Evolutionary conservation across 2,888 invertebrate species (phyloP).

Genomic region (Microctonus hyperodae): DNA sequence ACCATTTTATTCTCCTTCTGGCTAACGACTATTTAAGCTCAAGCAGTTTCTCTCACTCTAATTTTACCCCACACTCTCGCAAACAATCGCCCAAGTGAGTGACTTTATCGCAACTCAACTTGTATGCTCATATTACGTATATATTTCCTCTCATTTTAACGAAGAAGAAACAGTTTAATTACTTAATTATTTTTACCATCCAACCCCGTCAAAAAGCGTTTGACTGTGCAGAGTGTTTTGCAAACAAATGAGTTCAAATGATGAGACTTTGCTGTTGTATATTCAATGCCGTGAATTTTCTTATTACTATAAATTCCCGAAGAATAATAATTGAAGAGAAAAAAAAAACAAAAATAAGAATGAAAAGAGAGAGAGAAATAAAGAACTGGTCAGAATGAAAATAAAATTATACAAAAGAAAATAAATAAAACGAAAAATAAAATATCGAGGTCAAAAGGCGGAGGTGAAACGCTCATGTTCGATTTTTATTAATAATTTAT

Average conservation of each 20-base stretch:
- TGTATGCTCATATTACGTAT: background rate
- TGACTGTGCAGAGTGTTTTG: background rate
- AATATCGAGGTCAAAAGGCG: constrained; percentile 40
- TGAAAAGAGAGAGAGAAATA: background rate
- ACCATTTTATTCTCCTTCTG: constrained; percentile 24
- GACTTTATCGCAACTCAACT: constrained; percentile 2
- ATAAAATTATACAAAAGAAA: constrained; percentile 12
- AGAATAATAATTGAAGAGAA: background rate
- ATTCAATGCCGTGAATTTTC: constrained; percentile 8
- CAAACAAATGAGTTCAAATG: background rate
- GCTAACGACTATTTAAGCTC: constrained; percentile 33
- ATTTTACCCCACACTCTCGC: constrained; percentile 12
- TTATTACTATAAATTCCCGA: background rate
- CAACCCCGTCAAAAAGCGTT: background rate
- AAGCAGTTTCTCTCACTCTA: constrained; percentile 26
- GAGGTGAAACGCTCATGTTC: constrained; percentile 25
- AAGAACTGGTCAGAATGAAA: constrained; percentile 21
- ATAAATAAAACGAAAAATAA: constrained; percentile 6
- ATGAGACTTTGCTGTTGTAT: constrained; percentile 9
- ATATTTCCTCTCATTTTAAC: background rate
- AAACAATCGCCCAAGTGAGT: constrained; percentile 11
- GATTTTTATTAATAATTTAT: constrained; percentile 28
- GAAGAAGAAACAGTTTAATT: constrained; percentile 21
- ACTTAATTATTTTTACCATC: constrained; percentile 12
- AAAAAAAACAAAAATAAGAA: background rate